Percentiles rank a stretch among this genome's conserved stretches.
Evolutionary conservation across 2,797 vertebrate genomes (phyloP).

Genomic region (Microchirus variegatus): DNA sequence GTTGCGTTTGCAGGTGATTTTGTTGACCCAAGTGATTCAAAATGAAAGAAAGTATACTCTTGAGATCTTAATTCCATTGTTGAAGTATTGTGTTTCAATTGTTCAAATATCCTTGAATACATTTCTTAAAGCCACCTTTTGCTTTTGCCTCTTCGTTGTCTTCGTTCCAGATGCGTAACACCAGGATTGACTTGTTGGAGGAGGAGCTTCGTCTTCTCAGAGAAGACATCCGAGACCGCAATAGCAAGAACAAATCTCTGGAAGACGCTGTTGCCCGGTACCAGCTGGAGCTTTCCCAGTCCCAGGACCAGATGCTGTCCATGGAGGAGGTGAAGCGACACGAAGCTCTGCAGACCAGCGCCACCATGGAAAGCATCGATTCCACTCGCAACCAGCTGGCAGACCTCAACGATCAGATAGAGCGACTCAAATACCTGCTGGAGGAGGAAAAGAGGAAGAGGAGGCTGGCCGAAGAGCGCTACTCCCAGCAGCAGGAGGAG

Average conservation of each 20-base stretch:
- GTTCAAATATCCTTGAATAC: not conserved
- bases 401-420: slow-evolving; percentile 88
- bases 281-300: slow-evolving; percentile 84
- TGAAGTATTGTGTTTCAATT: not conserved
- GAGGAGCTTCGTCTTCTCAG: slow-evolving; percentile 89
- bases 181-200: slow-evolving; percentile 92
- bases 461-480: slow-evolving; percentile 90
- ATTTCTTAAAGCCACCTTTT: not conserved
- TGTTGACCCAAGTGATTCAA: too few species aligned
- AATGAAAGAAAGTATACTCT: too few species aligned
- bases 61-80: too few species aligned
- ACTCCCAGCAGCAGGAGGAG: slow-evolving; percentile 88
- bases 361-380: slow-evolving; percentile 87
- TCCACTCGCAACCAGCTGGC: slow-evolving; percentile 86
- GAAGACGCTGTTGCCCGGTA: slow-evolving; percentile 87
- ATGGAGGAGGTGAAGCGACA: slow-evolving; percentile 90
- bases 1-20: not conserved
- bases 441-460: slow-evolving; percentile 92
- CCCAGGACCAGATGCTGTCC: slow-evolving; percentile 84
- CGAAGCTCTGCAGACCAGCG: slow-evolving; percentile 83
- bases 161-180: slow-evolving; percentile 88
- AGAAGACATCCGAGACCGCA: slow-evolving; percentile 84
- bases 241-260: slow-evolving; percentile 87
- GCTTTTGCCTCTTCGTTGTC: too few species aligned
- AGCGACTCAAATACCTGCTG: slow-evolving; percentile 83